phyloP scores from a whole-genome alignment of 2,113 vertebrate species.

The Crypturellus undulatus region DNA sequence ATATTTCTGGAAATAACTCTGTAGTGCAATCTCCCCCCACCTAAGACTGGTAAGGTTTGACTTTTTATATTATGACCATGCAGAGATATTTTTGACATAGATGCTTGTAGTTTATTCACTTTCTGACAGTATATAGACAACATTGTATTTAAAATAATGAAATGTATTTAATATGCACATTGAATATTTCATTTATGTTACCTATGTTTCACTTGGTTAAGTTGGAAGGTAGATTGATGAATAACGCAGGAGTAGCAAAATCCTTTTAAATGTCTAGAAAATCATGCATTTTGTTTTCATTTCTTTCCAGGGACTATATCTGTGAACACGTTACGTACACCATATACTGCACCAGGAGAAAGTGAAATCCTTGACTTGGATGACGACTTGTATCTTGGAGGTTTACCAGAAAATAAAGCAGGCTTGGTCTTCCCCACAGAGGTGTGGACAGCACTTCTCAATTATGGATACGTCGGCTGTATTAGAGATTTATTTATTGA shows the following conservation, averaged over 20 bases:
- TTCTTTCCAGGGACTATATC: conserved; percentile 89
- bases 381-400: conserved; percentile 95
- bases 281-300: not conserved
- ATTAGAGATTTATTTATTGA: conserved; percentile 97
- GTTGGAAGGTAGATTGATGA: not conserved
- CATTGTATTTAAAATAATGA: not conserved
- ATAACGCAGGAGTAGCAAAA: not conserved
- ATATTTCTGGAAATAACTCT: not conserved
- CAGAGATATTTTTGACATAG: not conserved
- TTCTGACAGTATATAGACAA: not conserved
- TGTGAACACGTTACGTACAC: conserved; percentile 93
- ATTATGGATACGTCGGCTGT: conserved; percentile 98
- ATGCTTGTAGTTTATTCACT: not conserved
- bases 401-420: conserved; percentile 94
- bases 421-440: conserved; percentile 95
- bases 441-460: conserved; percentile 97
- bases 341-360: conserved; percentile 95
- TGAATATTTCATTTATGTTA: not conserved
- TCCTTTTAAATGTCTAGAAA: not conserved
- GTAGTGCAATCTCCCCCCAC: not conserved
- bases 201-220: not conserved
- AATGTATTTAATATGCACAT: not conserved
- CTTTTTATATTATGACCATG: not conserved
- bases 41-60: not conserved
- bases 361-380: conserved; percentile 98